Evolutionary conservation across 2,113 vertebrate species (phyloP).

Genomic region (Junco hyemalis): DNA sequence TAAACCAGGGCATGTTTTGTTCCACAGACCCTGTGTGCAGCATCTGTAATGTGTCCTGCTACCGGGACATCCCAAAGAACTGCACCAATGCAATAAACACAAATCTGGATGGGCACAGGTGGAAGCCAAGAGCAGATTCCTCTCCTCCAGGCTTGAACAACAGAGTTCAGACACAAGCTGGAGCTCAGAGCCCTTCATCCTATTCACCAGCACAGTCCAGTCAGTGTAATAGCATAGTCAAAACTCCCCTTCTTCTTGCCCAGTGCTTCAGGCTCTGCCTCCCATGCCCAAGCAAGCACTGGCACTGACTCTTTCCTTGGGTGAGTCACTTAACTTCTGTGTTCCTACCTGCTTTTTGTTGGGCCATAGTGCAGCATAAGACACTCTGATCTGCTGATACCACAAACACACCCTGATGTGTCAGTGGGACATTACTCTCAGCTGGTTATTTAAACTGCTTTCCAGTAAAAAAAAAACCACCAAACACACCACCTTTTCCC

Average conservation of each 20-base stretch:
- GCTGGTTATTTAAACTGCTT: not conserved
- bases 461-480: not conserved
- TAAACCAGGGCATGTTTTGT: not conserved
- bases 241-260: not conserved
- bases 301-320: not conserved
- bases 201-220: not conserved
- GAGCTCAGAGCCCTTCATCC: not conserved
- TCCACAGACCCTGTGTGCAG: not conserved
- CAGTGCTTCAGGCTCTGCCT: not conserved
- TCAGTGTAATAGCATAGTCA: fast-evolving
- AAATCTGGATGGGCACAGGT: not conserved
- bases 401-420: not conserved
- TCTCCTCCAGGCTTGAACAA: not conserved
- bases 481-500: not conserved
- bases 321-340: not conserved
- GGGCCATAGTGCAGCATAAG: not conserved
- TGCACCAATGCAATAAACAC: not conserved
- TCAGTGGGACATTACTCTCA: not conserved
- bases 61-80: not conserved
- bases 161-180: not conserved
- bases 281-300: not conserved
- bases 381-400: not conserved
- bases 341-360: not conserved
- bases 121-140: not conserved
- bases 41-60: fast-evolving